phyloP scores from a whole-genome alignment of 2,113 vertebrate genomes.

The Barnardius zonarius region DNA sequence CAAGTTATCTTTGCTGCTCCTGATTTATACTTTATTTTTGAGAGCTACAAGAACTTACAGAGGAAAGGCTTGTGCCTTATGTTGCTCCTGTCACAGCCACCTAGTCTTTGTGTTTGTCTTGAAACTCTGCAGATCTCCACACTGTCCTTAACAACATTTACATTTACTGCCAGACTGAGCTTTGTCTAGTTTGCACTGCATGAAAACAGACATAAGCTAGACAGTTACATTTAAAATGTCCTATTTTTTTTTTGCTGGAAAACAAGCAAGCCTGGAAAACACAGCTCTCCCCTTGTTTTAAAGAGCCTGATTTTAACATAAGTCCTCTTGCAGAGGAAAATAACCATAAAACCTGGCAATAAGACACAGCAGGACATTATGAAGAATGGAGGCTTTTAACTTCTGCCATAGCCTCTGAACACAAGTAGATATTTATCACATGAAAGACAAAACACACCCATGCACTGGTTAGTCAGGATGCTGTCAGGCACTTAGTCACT shows the following conservation, averaged over 20 bases:
- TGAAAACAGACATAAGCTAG: background rate
- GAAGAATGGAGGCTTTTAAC: background rate
- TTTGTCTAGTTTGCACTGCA: background rate
- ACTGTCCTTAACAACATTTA: background rate
- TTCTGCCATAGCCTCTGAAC: background rate
- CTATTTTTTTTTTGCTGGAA: background rate
- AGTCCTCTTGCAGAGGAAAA: background rate
- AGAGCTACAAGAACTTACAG: background rate
- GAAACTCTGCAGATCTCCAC: background rate
- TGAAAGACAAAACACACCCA: background rate
- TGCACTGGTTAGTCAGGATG: constrained; percentile 15
- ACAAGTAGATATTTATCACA: background rate
- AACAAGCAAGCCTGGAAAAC: background rate
- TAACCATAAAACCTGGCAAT: background rate
- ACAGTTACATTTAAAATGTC: background rate
- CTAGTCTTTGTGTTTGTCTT: background rate
- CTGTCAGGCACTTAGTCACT: constrained; percentile 13
- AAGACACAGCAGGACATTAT: background rate
- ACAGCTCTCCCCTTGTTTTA: background rate
- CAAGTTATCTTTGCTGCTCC: background rate
- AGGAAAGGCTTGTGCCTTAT: background rate
- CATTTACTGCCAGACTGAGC: background rate
- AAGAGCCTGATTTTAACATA: background rate
- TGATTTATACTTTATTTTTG: background rate
- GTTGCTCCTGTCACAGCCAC: background rate